These are phyloP conservation scores for Hydraecia micacea DNA, from an alignment of 2,888 invertebrate species.

Conservation along the genomic window DNA sequence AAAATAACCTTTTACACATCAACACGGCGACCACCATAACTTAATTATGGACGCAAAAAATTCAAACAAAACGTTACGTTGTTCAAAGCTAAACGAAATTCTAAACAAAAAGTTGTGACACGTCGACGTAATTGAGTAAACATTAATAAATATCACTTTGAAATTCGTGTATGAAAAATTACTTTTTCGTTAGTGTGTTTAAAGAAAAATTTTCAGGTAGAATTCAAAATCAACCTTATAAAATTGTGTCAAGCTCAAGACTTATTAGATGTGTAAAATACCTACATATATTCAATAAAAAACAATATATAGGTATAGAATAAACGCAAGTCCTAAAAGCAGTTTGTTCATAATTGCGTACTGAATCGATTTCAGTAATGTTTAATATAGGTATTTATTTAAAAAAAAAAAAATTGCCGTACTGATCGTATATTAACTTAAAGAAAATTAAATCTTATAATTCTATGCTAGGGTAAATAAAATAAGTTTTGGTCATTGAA, in stretches of 20 bases:
- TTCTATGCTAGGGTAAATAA: no score
- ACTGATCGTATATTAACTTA: no score
- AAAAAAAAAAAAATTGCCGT: no score
- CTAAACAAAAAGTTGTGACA: conserved; percentile 27
- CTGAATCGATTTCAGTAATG: neutral
- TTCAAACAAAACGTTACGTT: conserved; percentile 35
- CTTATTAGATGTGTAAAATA: neutral
- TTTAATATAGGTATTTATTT: no score
- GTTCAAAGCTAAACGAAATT: conserved; percentile 41
- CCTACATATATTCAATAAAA: neutral
- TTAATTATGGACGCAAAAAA: conserved; percentile 51
- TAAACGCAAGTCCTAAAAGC: neutral
- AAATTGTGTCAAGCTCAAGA: neutral
- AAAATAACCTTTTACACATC: conserved; percentile 14
- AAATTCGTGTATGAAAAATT: conserved; percentile 12
- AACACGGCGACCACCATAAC: conserved; percentile 28
- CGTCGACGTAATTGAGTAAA: conserved; percentile 50
- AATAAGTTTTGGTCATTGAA: neutral
- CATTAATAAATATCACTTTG: conserved; percentile 37
- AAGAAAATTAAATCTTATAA: no score
- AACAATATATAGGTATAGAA: no score
- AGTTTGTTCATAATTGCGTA: neutral
- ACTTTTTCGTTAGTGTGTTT: neutral
- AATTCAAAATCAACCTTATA: neutral
- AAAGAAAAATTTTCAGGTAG: neutral